phyloP scores from a whole-genome alignment of 2,113 vertebrate species.

The Desmodus rotundus region DNA sequence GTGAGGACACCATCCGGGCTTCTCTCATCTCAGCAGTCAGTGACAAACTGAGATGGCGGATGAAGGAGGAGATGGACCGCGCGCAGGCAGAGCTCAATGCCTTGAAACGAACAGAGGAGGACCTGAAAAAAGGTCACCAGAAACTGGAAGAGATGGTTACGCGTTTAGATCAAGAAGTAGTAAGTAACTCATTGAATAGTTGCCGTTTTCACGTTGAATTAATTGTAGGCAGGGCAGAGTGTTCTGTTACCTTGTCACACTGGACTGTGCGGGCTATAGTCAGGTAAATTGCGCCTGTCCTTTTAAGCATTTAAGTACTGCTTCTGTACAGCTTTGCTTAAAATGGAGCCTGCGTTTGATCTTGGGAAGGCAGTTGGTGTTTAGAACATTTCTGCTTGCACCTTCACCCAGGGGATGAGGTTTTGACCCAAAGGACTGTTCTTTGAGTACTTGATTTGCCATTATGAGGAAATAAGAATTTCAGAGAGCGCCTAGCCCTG shows the following conservation, averaged over 20 bases:
- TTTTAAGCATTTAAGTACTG: neutral
- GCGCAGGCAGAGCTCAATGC: constrained; percentile 97
- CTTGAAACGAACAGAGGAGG: constrained; percentile 96
- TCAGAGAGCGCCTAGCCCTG: neutral
- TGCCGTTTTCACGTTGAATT: neutral
- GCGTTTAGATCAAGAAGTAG: constrained; percentile 97
- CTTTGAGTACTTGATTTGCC: neutral
- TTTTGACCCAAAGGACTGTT: neutral
- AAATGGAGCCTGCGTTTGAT: neutral
- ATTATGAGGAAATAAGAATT: neutral
- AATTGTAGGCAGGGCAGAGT: neutral
- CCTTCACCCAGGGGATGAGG: neutral
- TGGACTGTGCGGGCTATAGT: neutral
- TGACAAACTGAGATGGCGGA: constrained; percentile 97
- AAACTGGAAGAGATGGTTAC: constrained; percentile 98
- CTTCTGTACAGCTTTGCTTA: neutral
- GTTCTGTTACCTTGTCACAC: neutral
- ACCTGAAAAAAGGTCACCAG: constrained; percentile 97
- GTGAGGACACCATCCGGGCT: constrained; percentile 96
- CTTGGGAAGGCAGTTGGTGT: neutral
- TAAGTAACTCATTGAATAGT: constrained; percentile 78
- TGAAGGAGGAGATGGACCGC: constrained; percentile 99
- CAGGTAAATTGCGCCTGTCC: neutral
- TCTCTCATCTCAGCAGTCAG: constrained; percentile 98
- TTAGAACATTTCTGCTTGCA: neutral